These are phyloP conservation scores for Eristalis arbustorum DNA, from an alignment of 2,888 invertebrate species.

Conservation along the genomic window DNA sequence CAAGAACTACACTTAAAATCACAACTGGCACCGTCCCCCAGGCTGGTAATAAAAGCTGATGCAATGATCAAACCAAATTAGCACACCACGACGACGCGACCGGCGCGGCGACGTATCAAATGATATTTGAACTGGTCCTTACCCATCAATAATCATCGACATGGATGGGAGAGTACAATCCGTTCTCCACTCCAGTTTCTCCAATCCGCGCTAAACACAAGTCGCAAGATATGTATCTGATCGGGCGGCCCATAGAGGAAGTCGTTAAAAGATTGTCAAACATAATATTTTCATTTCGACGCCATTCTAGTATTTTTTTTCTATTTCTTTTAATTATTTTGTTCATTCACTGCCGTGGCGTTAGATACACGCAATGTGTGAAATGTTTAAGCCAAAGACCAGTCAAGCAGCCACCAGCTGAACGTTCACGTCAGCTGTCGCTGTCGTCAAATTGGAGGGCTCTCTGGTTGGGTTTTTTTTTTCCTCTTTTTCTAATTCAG, in stretches of 20 bases:
- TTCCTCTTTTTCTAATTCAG: not conserved
- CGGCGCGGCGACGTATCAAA: not conserved
- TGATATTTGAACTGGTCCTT: not conserved
- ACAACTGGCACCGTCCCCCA: not conserved
- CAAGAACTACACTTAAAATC: not conserved
- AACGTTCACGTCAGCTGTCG: not conserved
- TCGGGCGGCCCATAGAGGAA: not conserved
- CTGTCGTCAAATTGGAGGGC: not conserved
- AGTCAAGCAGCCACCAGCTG: not conserved
- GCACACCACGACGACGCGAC: not conserved
- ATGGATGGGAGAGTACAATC: not conserved
- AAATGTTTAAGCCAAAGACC: not conserved
- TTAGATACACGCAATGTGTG: not conserved
- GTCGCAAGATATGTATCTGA: not conserved
- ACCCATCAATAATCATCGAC: not conserved
- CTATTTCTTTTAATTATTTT: not conserved
- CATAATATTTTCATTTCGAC: not conserved
- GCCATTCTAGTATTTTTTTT: not conserved
- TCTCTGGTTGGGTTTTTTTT: not conserved
- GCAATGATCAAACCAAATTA: not conserved
- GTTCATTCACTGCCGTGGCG: not conserved
- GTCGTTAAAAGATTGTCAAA: not conserved
- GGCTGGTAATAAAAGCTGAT: not conserved
- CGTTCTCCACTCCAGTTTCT: not conserved
- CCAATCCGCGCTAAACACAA: not conserved